Evolutionary conservation across 1,140 invertebrate species (phyloP).

Genomic region (Sipha flava): DNA sequence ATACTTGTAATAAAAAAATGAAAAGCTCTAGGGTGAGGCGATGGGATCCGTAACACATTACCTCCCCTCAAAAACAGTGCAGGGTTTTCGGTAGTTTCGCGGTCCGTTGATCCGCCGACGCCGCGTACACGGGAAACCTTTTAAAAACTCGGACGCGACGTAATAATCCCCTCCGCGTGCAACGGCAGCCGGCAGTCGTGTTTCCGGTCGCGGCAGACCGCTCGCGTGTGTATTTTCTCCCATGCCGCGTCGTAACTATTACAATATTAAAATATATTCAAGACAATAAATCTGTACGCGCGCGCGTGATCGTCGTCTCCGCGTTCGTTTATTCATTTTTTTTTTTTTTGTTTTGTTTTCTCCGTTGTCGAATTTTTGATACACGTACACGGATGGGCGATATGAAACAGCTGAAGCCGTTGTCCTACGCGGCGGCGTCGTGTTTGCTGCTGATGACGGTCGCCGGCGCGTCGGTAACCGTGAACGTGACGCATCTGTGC

Average conservation of each 20-base stretch:
- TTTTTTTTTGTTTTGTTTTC: too few relatives aligned
- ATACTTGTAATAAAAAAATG: too few relatives aligned
- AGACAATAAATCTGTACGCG: too few relatives aligned
- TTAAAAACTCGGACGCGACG: slow-evolving; percentile 17
- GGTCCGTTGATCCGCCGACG: slow-evolving; percentile 11
- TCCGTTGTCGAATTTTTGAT: too few relatives aligned
- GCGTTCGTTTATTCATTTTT: too few relatives aligned
- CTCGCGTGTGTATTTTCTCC: neutral
- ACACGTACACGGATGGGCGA: too few relatives aligned
- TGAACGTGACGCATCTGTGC: slow-evolving; percentile 9
- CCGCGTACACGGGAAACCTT: slow-evolving; percentile 25
- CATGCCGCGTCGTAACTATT: too few relatives aligned
- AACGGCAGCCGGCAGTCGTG: neutral
- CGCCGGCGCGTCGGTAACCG: neutral
- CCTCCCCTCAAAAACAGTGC: too few relatives aligned
- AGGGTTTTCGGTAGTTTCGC: neutral
- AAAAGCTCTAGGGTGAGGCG: too few relatives aligned
- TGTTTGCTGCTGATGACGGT: neutral
- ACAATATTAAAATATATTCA: too few relatives aligned
- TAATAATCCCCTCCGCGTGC: neutral
- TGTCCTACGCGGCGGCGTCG: neutral
- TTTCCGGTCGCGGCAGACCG: neutral
- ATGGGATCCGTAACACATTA: too few relatives aligned
- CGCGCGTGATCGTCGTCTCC: too few relatives aligned
- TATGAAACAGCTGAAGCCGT: neutral